phyloP scores from a whole-genome alignment of 2,888 invertebrate species.

The Belgica antarctica region DNA sequence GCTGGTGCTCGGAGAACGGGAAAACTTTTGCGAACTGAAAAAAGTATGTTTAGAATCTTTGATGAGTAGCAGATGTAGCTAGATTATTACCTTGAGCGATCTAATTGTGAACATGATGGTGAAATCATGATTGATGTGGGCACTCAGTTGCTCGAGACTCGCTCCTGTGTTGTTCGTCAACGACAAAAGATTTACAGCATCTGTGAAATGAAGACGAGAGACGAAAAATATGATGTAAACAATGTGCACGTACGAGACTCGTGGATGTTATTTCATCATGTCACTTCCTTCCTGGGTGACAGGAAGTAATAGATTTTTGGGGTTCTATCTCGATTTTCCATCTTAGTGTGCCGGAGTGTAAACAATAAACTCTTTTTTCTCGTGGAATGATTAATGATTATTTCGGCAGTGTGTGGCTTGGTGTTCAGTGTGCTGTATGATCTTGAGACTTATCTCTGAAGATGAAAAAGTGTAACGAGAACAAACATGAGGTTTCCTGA shows the following conservation, averaged over 20 bases:
- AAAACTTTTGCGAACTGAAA: background rate
- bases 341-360: background rate
- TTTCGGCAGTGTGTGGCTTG: background rate
- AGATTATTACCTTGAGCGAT: slow-evolving; percentile 39
- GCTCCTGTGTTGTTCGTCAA: background rate
- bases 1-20: background rate
- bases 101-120: slow-evolving; percentile 39
- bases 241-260: background rate
- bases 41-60: background rate
- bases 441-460: background rate
- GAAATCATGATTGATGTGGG: slow-evolving; percentile 37
- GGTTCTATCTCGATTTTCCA: background rate
- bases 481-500: slow-evolving; percentile 7
- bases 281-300: background rate
- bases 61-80: background rate
- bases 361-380: slow-evolving; percentile 9
- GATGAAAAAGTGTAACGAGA: background rate
- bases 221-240: background rate
- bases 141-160: background rate
- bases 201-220: background rate
- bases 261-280: background rate
- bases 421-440: background rate
- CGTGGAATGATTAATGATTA: slow-evolving; percentile 4
- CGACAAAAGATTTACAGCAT: slow-evolving; percentile 30
- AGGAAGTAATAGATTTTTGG: slow-evolving; percentile 14